Base-by-base conservation (phyloP, 2,888 invertebrate genomes). In the Erynnis tages region DNA sequence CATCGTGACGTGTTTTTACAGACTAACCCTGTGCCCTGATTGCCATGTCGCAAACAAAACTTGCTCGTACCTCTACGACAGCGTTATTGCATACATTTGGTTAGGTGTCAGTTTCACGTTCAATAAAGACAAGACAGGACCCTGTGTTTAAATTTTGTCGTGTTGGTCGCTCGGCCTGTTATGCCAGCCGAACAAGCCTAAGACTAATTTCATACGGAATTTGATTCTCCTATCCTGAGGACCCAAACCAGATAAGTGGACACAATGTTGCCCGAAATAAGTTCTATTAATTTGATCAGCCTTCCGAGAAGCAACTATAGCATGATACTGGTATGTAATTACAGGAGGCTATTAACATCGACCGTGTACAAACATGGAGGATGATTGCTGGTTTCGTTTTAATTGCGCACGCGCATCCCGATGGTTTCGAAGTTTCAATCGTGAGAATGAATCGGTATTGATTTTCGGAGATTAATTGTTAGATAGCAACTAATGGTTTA, bases 361-460 rank as follows among this genome's bases (percentile, higher is more conserved):
- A 65, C 87, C 86, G 86, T 86, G 86, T 88, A 88, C 88, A 88
- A 89, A 89, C 89, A 89, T 89, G 88, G 88, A 85, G 80, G 84
- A 78, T 89, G 87, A 89, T 89, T 89, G 87, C 80, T 64, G 88
- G 88, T 85, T 88, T 81, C 83, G 79, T 86, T 87, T 89, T 89
- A 89, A 89, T 89, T 89, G 88, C 87, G 84, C 86, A 82, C 83
- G 82, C 86, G 87, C 86, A 89, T 81, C 83, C 78, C 79, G 82
- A 79, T 79, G 73, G 71, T 67, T n/a, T 21, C 71, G 76, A 76
- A 79, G 80, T 80, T 80, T 79, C 55, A 60, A 72, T 79, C 85
- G 84, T 84, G 85, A 82, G 85, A 84, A 81, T 71, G 70, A 72
- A 82, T 82, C 78, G 76, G 73, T 82, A 82, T 82, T 82, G 80